These are phyloP conservation scores for Baryphthengus martii DNA, from an alignment of 2,113 vertebrate species.

Conservation along the genomic window DNA sequence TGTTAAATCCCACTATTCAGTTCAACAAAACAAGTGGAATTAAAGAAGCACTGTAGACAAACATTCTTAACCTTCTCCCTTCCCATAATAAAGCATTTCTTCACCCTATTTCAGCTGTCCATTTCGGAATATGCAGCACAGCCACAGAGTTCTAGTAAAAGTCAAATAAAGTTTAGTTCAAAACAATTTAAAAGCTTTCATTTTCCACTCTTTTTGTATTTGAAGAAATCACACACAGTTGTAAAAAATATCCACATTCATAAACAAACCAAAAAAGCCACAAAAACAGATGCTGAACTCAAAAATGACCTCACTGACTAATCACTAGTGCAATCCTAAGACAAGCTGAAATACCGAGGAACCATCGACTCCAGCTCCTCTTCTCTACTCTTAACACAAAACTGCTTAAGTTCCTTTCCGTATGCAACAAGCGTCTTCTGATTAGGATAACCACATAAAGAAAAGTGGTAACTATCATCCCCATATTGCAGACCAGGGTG, in stretches of 20 bases:
- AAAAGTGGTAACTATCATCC: background rate
- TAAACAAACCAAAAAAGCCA: background rate
- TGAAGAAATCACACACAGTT: background rate
- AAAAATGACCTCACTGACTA: background rate
- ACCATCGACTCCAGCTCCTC: background rate
- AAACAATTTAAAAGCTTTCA: background rate
- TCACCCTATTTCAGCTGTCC: background rate
- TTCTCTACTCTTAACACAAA: background rate
- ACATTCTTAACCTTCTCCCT: background rate
- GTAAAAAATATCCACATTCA: background rate
- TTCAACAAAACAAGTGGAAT: conserved; percentile 13
- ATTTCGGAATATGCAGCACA: background rate
- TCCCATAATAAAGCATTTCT: background rate
- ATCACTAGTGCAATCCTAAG: background rate
- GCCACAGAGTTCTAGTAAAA: background rate
- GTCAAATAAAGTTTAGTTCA: background rate
- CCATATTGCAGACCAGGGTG: background rate
- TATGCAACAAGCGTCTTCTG: background rate
- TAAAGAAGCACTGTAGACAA: background rate
- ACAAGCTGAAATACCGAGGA: background rate
- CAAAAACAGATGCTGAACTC: background rate
- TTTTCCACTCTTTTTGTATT: background rate
- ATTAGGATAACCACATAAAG: background rate
- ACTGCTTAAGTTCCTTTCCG: background rate
- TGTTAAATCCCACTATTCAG: background rate